Evolutionary conservation across 1,140 invertebrate species (phyloP), one percentile per base, ranked within the genome.

Genomic region (Diprion similis): DNA sequence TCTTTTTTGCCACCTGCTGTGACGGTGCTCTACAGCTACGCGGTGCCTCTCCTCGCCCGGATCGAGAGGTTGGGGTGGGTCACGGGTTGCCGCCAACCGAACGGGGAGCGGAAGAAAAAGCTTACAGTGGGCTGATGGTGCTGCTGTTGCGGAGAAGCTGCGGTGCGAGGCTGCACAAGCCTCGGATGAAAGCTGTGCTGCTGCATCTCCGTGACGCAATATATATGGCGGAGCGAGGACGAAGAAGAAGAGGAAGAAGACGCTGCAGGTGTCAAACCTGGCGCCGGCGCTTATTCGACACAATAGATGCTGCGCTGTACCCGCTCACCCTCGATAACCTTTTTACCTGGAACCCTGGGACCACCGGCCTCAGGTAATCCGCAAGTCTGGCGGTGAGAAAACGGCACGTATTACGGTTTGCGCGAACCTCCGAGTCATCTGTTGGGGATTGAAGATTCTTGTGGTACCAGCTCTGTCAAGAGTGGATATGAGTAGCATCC

Each of bases 261-360:
- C 46, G 66, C 47, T 71, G 51, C 70, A 66, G 47, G 67, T 76
- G 71, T 68, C 72, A 70, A 73, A 73, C 76, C 72, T 72, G 77
- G 80, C 82, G 79, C 81, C 83, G 78, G 82, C 84, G 82, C 79
- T 17, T 70, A 64, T 15, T 46, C 69, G 10, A 45, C 18, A 70
- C 72, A 71, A 73, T 67, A 65, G 45, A 71, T 67, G 46, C 46
- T 72, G 24, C n/a, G 37, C 37, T 64, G 47, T 0, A 45, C n/a
- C 11, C 48, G 59, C 59, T 64, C 13, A 64, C 48, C 47, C 71
- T 73, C 69, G 67, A 72, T 81, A 79, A 78, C 77, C 70, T 37
- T 37, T 37, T 37, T 37, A 37, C 24, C 24, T 37, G 24, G 24
- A 37, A 37, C 24, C 24, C 24, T 37, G 2, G 24, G 24, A 4